phyloP scores from a whole-genome alignment of 2,797 vertebrate species.

The Chelidonichthys spinosus region DNA sequence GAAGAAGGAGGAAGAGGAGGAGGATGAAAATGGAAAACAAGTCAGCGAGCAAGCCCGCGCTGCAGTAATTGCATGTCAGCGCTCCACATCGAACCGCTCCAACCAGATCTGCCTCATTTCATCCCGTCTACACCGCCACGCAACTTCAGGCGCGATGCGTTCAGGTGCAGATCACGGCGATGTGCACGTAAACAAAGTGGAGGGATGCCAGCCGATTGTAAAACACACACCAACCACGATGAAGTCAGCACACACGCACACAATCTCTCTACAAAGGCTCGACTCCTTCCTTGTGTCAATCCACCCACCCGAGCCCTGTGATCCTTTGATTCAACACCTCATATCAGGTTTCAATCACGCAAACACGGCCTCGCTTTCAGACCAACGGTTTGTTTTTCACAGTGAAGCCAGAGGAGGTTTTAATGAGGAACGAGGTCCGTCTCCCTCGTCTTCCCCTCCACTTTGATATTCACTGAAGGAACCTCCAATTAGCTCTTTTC shows the following conservation, averaged over 20 bases:
- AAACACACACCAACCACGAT: not conserved
- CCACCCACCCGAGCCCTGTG: slow-evolving; percentile 11
- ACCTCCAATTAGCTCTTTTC: slow-evolving; percentile 57
- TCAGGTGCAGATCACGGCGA: not conserved
- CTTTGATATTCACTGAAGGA: slow-evolving; percentile 51
- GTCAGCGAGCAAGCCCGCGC: slow-evolving; percentile 20
- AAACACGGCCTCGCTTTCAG: slow-evolving; percentile 16
- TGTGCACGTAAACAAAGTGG: not conserved
- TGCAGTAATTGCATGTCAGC: slow-evolving; percentile 35
- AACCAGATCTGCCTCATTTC: slow-evolving; percentile 22
- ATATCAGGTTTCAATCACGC: slow-evolving; percentile 21
- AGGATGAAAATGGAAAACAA: slow-evolving; percentile 50
- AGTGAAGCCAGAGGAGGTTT: slow-evolving; percentile 13
- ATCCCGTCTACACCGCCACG: not conserved
- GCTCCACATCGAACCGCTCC: slow-evolving; percentile 35
- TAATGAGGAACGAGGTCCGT: slow-evolving; percentile 18
- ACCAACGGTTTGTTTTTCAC: slow-evolving; percentile 23
- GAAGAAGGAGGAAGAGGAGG: slow-evolving; percentile 49
- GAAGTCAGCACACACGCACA: not conserved
- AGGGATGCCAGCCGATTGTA: no score
- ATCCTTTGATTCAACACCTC: slow-evolving; percentile 39
- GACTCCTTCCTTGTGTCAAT: slow-evolving; percentile 13
- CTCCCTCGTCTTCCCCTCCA: not conserved
- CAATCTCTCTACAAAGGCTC: slow-evolving; percentile 7
- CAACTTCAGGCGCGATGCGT: not conserved